These are phyloP conservation scores for Iselma pallidipennis DNA, from an alignment of 2,888 invertebrate species.

Conservation along the genomic window DNA sequence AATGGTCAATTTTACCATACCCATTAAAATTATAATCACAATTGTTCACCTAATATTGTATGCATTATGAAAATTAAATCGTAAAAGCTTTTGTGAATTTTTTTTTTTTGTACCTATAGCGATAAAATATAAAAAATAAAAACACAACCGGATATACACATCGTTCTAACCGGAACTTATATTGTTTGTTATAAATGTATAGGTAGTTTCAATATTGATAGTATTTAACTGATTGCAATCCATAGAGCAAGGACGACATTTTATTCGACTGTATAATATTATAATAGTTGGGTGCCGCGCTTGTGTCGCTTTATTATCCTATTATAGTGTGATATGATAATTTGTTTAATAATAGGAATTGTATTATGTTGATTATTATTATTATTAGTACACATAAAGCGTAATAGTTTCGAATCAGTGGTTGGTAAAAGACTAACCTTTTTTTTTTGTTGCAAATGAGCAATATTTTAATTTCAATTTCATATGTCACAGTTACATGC, in stretches of 20 bases:
- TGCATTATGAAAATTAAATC: constrained; percentile 52
- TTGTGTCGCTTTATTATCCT: constrained; percentile 37
- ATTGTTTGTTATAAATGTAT: constrained; percentile 37
- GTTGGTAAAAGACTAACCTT: constrained; percentile 11
- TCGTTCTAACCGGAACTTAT: constrained; percentile 46
- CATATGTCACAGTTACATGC: background rate
- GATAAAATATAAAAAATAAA: background rate
- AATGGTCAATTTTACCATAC: background rate
- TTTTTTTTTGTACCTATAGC: constrained; percentile 44
- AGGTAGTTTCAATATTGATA: constrained; percentile 46
- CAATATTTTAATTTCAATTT: background rate
- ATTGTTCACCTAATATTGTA: too few species aligned
- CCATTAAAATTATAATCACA: background rate
- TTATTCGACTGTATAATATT: constrained; percentile 46
- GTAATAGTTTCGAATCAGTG: constrained; percentile 39
- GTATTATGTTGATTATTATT: constrained; percentile 13
- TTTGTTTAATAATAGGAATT: constrained; percentile 45
- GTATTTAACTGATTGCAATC: constrained; percentile 40
- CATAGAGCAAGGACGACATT: constrained; percentile 49
- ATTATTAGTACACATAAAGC: constrained; percentile 24
- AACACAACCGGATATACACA: constrained; percentile 48
- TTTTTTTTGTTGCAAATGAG: background rate
- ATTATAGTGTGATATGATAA: constrained; percentile 50
- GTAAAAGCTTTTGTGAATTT: constrained; percentile 29
- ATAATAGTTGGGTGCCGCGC: constrained; percentile 42